phyloP scores from a whole-genome alignment of 2,888 invertebrate species.

The Xestia ashworthii region DNA sequence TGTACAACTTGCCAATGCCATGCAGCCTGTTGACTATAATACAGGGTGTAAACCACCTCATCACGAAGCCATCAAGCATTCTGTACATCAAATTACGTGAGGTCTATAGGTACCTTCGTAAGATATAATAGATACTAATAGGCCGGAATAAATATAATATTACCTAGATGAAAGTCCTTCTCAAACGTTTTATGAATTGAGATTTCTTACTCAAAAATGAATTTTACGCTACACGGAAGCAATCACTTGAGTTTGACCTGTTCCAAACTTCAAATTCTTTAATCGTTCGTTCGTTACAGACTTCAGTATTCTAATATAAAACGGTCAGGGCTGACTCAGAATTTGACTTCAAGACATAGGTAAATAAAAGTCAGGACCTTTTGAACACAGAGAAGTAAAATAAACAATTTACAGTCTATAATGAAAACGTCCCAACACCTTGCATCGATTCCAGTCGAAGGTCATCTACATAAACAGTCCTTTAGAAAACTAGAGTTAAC shows the following conservation, averaged over 20 bases:
- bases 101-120: background rate
- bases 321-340: background rate
- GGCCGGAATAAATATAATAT: background rate
- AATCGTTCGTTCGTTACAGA: too few relatives aligned
- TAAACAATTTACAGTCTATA: background rate
- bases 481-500: constrained; percentile 26
- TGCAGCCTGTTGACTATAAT: too few relatives aligned
- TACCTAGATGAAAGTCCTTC: background rate
- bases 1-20: background rate
- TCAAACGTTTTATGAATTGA: background rate
- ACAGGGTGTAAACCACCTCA: too few relatives aligned
- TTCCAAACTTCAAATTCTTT: too few relatives aligned
- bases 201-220: background rate
- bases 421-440: background rate
- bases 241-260: background rate
- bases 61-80: too few relatives aligned
- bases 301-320: background rate
- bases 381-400: background rate
- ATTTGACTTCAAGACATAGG: background rate
- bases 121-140: background rate
- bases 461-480: background rate
- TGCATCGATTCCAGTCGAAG: constrained; percentile 21
- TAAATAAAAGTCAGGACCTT: background rate
- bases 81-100: too few relatives aligned
- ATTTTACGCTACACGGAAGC: too few relatives aligned